Evolutionary conservation across 2,888 invertebrate genomes (phyloP), one percentile per base, ranked within the genome.

Genomic region (Punctoribates punctum): DNA sequence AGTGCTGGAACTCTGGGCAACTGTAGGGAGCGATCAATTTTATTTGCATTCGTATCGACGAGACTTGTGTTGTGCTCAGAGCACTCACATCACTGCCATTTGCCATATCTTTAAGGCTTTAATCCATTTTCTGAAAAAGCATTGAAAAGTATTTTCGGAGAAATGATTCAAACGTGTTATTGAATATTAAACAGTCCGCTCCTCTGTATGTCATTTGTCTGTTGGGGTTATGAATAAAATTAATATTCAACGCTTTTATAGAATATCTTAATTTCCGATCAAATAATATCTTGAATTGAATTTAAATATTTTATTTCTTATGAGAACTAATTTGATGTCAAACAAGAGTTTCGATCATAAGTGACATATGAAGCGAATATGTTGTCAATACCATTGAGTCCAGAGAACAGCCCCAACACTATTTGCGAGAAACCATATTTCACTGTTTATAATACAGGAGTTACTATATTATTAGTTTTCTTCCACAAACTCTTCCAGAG

Each of bases 21-120:
- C 62, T 29, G 34, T 42, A 38, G 42, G 42, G 38, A 23, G n/a
- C 70, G 70, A 70, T 70, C 70, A 70, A 70, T 70, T 70, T 70
- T 70, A 70, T 70, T 70, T 70, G 70, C 70, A 70, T 70, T 20
- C 42, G 42, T 42, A 65, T n/a, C 65, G n/a, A 65, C 29, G n/a
- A n/a, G n/a, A n/a, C n/a, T 67, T 3, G 70, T 70, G 42, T 38
- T 70, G 38, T 70, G 65, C 20, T 65, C 34, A 65, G 9, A n/a
- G 34, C 38, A 65, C 34, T 25, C 60, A 60, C 27, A 60, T 60
- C 60, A 60, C 51, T n/a, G 51, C 51, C 51, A 51, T 60, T 29
- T 60, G 27, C 60, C 60, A 60, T 60, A 25, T 60, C 60, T 60
- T 23, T 42, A 25, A 25, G 17, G 20, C 23, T 23, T 60, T 15